These are phyloP conservation scores for Fulmarus glacialis DNA, from an alignment of 2,113 vertebrate genomes.

Conservation along the genomic window DNA sequence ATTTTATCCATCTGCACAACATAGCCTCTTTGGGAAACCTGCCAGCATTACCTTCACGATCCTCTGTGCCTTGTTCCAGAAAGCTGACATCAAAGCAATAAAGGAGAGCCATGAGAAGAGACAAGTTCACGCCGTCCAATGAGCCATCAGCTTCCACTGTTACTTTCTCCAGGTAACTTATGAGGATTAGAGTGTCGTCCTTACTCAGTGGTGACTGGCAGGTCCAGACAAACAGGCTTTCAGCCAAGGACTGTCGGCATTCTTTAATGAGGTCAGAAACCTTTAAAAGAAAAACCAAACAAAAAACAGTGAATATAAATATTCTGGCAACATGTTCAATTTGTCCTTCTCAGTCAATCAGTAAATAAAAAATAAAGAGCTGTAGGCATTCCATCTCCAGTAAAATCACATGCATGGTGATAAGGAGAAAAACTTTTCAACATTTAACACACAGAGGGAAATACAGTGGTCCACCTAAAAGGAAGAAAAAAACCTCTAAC, in stretches of 20 bases:
- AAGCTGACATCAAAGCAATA: slow-evolving; percentile 96
- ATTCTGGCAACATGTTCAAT: not conserved
- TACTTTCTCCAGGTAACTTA: slow-evolving; percentile 90
- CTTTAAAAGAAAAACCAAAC: slow-evolving; percentile 63
- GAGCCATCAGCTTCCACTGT: slow-evolving; percentile 91
- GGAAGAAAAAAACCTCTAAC: not conserved
- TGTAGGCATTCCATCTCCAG: not conserved
- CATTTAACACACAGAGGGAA: not conserved
- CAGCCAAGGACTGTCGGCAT: slow-evolving; percentile 89
- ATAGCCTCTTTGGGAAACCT: not conserved
- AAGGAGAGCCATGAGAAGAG: slow-evolving; percentile 93
- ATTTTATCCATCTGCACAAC: not conserved
- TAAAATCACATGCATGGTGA: not conserved
- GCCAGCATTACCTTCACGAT: slow-evolving; percentile 86
- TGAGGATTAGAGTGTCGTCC: slow-evolving; percentile 92
- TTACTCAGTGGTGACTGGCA: slow-evolving; percentile 92
- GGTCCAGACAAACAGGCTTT: slow-evolving; percentile 95
- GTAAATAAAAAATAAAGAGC: not conserved
- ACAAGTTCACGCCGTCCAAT: slow-evolving; percentile 88
- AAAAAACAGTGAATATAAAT: not conserved
- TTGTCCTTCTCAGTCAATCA: not conserved
- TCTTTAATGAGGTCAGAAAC: slow-evolving; percentile 95
- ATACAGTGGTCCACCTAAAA: not conserved
- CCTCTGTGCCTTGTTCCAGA: slow-evolving; percentile 90
- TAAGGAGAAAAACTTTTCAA: not conserved